phyloP scores from a whole-genome alignment of 2,888 invertebrate species.

The Perizoma flavofasciatum region DNA sequence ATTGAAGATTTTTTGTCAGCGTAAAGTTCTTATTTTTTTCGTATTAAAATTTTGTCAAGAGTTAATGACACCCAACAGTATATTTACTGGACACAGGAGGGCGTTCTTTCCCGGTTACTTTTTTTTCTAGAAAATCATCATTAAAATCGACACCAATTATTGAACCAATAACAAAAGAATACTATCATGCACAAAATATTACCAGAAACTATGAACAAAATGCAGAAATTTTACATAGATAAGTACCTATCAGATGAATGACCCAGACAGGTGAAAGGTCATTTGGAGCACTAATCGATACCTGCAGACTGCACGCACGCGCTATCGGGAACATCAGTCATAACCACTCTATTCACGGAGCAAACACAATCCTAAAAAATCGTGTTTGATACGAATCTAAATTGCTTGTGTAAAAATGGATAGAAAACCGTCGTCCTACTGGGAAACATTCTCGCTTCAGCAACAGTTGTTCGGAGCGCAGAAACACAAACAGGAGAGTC shows the following conservation, averaged over 20 bases:
- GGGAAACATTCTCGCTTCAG: background rate
- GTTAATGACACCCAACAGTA: no score
- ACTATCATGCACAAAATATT: no score
- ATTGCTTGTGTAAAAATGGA: constrained; percentile 1
- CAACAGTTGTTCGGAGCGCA: constrained; percentile 10
- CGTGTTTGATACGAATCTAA: background rate
- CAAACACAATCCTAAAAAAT: background rate
- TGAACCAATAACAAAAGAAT: no score
- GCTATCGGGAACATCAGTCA: constrained; percentile 18
- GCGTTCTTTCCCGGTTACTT: no score
- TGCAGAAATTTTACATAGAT: no score
- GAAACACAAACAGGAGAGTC: constrained; percentile 5
- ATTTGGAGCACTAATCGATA: constrained; percentile 20
- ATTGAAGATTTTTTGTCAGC: no score
- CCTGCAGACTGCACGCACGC: constrained; percentile 26
- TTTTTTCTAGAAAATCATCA: no score
- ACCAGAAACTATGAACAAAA: no score
- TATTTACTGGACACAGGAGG: no score
- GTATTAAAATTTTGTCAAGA: no score
- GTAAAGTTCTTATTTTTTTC: no score
- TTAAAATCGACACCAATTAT: no score
- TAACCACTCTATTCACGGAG: constrained; percentile 1
- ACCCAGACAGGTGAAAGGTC: constrained; percentile 14
- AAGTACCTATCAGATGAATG: background rate
- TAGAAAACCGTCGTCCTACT: background rate